Conservation (phyloP, 2,888 invertebrate genomes). For the Apamea sordens region DNA sequence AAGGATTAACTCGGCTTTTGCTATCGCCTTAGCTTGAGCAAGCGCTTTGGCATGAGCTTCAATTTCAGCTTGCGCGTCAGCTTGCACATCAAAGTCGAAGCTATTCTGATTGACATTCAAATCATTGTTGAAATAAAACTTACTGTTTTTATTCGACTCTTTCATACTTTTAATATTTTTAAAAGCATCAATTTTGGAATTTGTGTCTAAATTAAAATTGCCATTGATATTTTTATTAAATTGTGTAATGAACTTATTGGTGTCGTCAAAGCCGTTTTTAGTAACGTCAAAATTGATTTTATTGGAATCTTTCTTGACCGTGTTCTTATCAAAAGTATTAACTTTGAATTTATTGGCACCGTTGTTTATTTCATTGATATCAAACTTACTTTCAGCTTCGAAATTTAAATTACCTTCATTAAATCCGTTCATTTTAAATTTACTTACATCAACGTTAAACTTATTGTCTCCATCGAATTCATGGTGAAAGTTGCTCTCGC, state of each 20-base stretch:
- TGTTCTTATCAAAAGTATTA: constrained; percentile 15
- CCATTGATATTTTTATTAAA: not conserved
- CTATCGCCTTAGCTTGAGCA: not conserved
- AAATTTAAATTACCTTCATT: constrained; percentile 8
- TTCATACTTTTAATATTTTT: not conserved
- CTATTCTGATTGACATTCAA: constrained; percentile 19
- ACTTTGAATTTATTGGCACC: not conserved
- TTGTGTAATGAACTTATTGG: not conserved
- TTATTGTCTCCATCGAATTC: not conserved
- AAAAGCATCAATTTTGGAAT: not conserved
- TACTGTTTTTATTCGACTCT: not conserved
- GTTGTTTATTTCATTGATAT: constrained; percentile 23
- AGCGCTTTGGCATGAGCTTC: constrained; percentile 23
- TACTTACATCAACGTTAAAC: constrained; percentile 7
- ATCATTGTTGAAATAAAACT: constrained; percentile 3
- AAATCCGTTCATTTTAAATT: constrained; percentile 14
- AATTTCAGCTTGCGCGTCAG: not conserved
- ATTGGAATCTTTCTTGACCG: not conserved
- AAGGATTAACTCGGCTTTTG: not conserved
- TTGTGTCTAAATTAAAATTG: constrained; percentile 18
- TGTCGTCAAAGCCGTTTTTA: not conserved
- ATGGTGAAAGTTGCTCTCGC: not conserved
- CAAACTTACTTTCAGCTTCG: constrained; percentile 9
- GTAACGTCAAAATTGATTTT: not conserved
- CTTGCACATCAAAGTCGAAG: not conserved